Percentiles rank a stretch among this genome's conserved stretches.
Evolutionary conservation across 2,113 vertebrate species (phyloP).

Genomic region (Peromyscus leucopus): DNA sequence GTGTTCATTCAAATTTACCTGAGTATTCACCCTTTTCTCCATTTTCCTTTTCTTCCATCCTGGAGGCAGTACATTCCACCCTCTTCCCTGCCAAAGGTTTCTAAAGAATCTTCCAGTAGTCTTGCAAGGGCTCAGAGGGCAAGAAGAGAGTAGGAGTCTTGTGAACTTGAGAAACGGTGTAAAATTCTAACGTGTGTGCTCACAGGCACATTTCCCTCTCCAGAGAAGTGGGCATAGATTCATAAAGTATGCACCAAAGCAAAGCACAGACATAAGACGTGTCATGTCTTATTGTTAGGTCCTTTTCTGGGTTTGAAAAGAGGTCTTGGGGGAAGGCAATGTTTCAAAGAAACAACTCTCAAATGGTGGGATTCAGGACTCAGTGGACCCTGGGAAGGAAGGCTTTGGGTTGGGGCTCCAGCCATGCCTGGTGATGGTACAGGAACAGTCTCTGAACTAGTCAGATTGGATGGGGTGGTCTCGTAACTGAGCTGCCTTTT

Average conservation of each 20-base stretch:
- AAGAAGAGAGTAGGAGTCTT: background rate
- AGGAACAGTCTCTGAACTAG: background rate
- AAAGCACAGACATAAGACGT: background rate
- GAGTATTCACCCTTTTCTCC: background rate
- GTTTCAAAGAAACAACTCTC: background rate
- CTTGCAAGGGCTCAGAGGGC: too few relatives aligned
- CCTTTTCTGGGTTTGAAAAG: background rate
- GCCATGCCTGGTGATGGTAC: background rate
- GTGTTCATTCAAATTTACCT: background rate
- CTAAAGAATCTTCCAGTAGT: background rate
- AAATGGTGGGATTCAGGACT: constrained; percentile 23
- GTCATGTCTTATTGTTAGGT: background rate
- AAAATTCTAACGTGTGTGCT: background rate
- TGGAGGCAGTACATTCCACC: too few relatives aligned
- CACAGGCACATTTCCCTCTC: background rate
- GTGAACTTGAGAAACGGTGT: background rate
- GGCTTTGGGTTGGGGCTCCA: background rate
- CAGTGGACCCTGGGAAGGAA: background rate
- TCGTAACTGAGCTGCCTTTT: background rate
- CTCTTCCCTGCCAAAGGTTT: background rate
- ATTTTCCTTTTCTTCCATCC: background rate
- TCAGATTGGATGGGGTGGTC: background rate
- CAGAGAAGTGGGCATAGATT: background rate
- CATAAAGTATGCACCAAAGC: background rate
- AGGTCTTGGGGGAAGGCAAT: background rate